Evolutionary conservation across 1,140 invertebrate species (phyloP), one percentile per base, ranked within the genome.

Genomic region (Nebria ingens): DNA sequence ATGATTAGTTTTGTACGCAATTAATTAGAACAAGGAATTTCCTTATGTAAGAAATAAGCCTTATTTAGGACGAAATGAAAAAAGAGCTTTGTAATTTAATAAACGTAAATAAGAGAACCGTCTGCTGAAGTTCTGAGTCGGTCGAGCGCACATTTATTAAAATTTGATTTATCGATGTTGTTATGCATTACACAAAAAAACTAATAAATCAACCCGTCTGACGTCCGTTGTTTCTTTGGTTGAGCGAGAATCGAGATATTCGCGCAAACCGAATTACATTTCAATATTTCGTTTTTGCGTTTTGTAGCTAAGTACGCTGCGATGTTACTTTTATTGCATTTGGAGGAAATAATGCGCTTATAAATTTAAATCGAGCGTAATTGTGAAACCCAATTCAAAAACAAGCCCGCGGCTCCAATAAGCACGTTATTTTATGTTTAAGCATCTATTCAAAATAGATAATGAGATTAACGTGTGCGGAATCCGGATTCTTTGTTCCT

Each of bases 161-260:
- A 45, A 45, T 45, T 45, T 45, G 40, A 45, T 45, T 45, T 45
- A 45, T 45, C 40, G 40, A 45, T 17, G 40, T 45, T 45, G 40
- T 45, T 45, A 45, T 45, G 40, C 40, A 45, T 45, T 45, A 45
- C 40, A 45, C 40, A 45, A 45, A n/a, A n/a, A 45, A 45, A 45
- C 40, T 45, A 45, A 45, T 45, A 45, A 45, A 45, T 45, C 40
- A 45, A 17, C 40, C 17, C 17, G 6, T 45, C 40, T 45, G 40
- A 45, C 9, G 40, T 6, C 40, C 15, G 9, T 45, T 45, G 17
- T 45, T 45, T 45, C 40, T 45, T 45, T 17, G 9, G 3, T 4
- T 11, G 40, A 12, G 15, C 17, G 6, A 11, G 17, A 45, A 12
- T 4, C 17, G 6, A 11, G 17, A 45, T 11, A 9, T 6, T 17